Percentiles rank a stretch among this genome's conserved stretches.
Conservation (phyloP, 2,888 invertebrate genomes). For the Acronicta alni region DNA sequence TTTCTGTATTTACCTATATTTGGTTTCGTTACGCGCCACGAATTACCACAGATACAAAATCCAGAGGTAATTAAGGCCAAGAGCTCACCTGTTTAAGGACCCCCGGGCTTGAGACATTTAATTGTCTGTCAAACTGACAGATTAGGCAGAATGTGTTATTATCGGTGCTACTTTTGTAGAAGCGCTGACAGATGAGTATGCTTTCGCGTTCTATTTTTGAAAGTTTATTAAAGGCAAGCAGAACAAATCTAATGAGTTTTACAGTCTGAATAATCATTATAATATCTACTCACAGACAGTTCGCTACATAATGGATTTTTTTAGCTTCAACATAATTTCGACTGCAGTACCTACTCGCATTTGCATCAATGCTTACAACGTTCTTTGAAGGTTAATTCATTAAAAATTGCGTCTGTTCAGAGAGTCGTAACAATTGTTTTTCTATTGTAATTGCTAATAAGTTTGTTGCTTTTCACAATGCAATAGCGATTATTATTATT, state of each 20-base stretch:
- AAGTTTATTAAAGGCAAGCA: slow-evolving; percentile 11
- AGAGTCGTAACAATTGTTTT: too few relatives aligned
- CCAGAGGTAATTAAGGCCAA: slow-evolving; percentile 55
- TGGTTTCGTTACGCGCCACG: slow-evolving; percentile 10
- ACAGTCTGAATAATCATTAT: slow-evolving; percentile 15
- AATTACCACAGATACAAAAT: slow-evolving; percentile 45
- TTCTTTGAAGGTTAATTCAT: too few relatives aligned
- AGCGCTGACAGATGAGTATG: slow-evolving; percentile 37
- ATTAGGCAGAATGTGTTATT: slow-evolving; percentile 49
- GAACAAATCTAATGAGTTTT: slow-evolving; percentile 13
- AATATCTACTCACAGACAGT: not conserved
- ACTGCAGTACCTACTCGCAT: not conserved
- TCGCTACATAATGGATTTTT: not conserved
- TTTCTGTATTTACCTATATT: slow-evolving; percentile 2
- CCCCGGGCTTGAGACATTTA: slow-evolving; percentile 43
- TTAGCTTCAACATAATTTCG: not conserved
- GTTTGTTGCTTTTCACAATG: too few relatives aligned
- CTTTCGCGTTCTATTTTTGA: slow-evolving; percentile 27
- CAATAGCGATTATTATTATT: too few relatives aligned
- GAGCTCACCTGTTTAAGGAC: slow-evolving; percentile 53
- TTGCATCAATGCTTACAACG: not conserved
- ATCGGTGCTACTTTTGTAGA: slow-evolving; percentile 28
- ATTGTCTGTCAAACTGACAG: slow-evolving; percentile 56
- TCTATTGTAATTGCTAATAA: too few relatives aligned
- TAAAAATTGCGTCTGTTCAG: too few relatives aligned